Conservation (phyloP, 2,797 vertebrate genomes). For the Karalla daura region DNA sequence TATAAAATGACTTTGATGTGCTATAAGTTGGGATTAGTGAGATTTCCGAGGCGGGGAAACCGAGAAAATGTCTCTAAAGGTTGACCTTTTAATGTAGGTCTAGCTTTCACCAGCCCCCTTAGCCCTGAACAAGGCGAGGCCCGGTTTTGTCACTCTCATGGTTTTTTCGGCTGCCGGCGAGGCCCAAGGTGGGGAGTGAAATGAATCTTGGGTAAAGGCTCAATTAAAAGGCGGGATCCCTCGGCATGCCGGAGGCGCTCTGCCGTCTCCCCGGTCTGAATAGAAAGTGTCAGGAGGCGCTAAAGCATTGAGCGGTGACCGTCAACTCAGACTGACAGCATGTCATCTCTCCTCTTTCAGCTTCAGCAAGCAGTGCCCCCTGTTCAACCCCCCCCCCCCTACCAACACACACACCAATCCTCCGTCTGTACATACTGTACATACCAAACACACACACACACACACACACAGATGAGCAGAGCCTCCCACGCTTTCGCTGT, state of each 20-base stretch:
- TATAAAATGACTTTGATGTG: constrained; percentile 52
- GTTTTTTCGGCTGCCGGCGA: constrained; percentile 64
- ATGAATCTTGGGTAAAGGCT: constrained; percentile 79
- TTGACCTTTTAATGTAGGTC: constrained; percentile 56
- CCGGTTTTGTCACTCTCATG: constrained; percentile 62
- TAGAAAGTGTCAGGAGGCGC: constrained; percentile 74
- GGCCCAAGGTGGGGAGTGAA: constrained; percentile 67
- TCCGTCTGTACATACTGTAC: constrained; percentile 64
- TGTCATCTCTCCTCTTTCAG: constrained; percentile 80
- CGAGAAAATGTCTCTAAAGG: constrained; percentile 58
- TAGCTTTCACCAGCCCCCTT: constrained; percentile 51
- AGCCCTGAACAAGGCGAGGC: constrained; percentile 43
- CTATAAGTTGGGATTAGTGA: constrained; percentile 49
- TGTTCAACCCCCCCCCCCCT: constrained; percentile 18
- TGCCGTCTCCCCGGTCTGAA: constrained; percentile 61
- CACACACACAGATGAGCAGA: constrained; percentile 46
- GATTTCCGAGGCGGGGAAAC: constrained; percentile 47
- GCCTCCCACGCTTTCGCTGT: constrained; percentile 50
- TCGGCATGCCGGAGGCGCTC: constrained; percentile 66
- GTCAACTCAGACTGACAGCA: constrained; percentile 79
- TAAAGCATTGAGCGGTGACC: constrained; percentile 73
- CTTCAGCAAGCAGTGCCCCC: constrained; percentile 70
- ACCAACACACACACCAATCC: constrained; percentile 44
- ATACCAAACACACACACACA: constrained; percentile 54
- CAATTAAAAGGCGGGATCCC: constrained; percentile 75